Conservation (phyloP, 92 coral and sea anemone genomes). For the Heliopora coerulea region DNA sequence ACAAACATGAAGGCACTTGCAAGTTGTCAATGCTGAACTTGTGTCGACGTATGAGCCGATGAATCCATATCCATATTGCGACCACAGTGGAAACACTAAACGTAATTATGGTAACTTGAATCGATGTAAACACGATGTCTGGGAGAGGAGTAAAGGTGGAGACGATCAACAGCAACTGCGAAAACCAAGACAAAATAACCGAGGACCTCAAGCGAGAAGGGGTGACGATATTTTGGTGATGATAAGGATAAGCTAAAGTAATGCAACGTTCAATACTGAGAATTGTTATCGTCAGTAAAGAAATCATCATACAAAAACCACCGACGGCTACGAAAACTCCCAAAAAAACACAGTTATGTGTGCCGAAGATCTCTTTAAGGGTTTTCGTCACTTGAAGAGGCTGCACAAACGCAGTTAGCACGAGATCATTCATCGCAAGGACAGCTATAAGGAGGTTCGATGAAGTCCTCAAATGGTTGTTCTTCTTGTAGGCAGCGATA, state of each 20-base stretch:
- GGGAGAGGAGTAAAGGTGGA: neutral
- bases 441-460: constrained; percentile 8
- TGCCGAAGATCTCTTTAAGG: neutral
- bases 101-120: neutral
- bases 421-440: neutral
- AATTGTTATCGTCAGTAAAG: neutral
- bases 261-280: constrained; percentile 20
- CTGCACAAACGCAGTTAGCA: neutral
- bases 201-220: neutral
- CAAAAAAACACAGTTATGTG: neutral
- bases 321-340: neutral
- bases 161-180: neutral
- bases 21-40: neutral
- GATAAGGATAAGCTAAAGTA: constrained; percentile 31
- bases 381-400: neutral
- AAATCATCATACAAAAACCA: neutral
- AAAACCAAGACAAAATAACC: neutral
- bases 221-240: constrained; percentile 9
- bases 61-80: constrained; percentile 29
- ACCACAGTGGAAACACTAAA: neutral
- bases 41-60: constrained; percentile 23
- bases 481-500: neutral
- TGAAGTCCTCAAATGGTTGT: constrained; percentile 18
- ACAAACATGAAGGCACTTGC: neutral
- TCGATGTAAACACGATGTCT: neutral